Evolutionary conservation across 2,113 vertebrate genomes (phyloP).

Genomic region (Lethenteron reissneri): DNA sequence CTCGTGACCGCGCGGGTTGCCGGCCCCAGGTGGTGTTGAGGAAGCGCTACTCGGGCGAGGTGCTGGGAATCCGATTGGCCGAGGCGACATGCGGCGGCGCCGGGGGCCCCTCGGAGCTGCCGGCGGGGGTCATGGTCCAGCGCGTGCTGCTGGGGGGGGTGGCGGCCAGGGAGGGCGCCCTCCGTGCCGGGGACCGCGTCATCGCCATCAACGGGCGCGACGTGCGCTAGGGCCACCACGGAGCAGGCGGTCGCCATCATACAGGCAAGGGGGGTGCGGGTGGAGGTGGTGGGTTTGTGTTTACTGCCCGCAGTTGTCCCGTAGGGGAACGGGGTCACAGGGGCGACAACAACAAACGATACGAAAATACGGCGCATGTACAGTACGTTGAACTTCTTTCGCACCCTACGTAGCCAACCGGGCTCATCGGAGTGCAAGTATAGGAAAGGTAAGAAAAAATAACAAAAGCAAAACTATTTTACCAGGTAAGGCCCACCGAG

Average conservation of each 20-base stretch:
- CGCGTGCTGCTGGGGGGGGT: conserved; percentile 64
- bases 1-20: no score
- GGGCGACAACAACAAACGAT: no score
- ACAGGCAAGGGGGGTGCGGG: conserved; percentile 38
- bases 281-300: no score
- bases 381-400: no score
- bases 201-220: conserved; percentile 80
- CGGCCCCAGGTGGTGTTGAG: conserved; percentile 32
- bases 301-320: no score
- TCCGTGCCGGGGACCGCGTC: conserved; percentile 65
- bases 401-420: no score
- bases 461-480: no score
- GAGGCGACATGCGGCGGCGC: conserved; percentile 9
- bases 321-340: no score
- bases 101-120: conserved; percentile 19
- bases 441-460: no score
- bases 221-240: conserved; percentile 55
- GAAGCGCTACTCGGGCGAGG: conserved; percentile 55
- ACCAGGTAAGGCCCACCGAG: no score
- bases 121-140: conserved; percentile 49
- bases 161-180: conserved; percentile 49
- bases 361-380: no score
- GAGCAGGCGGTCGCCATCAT: conserved; percentile 51
- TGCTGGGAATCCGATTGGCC: conserved; percentile 83
- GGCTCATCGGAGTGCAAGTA: no score